Conservation (phyloP, 92 coral and sea anemone genomes). For the Epizoanthus rinbou region DNA sequence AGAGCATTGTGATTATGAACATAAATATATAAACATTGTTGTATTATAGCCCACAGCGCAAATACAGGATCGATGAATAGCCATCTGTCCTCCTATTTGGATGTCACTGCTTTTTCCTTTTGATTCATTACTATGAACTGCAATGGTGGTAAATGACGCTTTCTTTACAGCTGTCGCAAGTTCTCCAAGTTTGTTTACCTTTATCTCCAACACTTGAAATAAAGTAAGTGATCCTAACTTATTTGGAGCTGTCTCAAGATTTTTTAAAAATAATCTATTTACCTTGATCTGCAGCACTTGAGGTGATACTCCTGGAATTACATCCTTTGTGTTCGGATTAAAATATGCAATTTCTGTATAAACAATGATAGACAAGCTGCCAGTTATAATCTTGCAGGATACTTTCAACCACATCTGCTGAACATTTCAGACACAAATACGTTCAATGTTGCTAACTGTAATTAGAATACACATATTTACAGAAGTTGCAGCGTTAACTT, state of each 20-base stretch:
- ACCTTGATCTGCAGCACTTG: conserved; percentile 96
- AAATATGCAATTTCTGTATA: conserved; percentile 89
- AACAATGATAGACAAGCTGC: not conserved
- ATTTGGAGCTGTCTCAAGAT: not conserved
- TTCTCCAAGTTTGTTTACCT: not conserved
- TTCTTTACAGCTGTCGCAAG: not conserved
- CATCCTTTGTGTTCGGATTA: conserved; percentile 89
- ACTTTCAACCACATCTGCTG: not conserved
- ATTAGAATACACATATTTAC: no score
- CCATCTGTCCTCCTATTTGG: not conserved
- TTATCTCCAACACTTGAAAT: not conserved
- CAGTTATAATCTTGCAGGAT: not conserved
- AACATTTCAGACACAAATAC: no score
- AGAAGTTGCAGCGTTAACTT: no score
- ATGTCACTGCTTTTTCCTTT: no score
- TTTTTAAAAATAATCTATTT: not conserved
- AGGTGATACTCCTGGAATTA: conserved; percentile 96
- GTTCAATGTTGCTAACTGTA: no score
- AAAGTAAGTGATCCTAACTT: not conserved
- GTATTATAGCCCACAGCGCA: no score
- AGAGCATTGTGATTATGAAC: no score
- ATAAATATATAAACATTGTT: no score
- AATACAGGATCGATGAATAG: no score
- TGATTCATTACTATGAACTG: no score
- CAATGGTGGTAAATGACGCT: no score